Base-by-base conservation (phyloP, 2,797 vertebrate species). In the Psittacula derbiana region DNA sequence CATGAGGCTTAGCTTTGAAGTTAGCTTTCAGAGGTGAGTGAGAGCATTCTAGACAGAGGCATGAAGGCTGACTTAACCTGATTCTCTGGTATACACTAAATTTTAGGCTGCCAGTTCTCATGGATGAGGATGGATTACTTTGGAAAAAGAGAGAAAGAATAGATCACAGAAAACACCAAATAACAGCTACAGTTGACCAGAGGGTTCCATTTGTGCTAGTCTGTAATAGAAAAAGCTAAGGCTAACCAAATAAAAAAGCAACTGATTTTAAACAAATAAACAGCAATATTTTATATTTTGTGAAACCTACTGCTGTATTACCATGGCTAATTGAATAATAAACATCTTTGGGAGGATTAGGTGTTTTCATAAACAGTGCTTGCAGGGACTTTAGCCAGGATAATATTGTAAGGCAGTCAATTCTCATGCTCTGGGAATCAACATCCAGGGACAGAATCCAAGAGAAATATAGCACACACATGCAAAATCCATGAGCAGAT, bases 351-450 rank as follows among this genome's bases (percentile, higher is more conserved):
- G 14, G 33, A 93, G 43, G 31, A 81, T 66, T 70, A 81, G 87
- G 55, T 62, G 33, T 80, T 94, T 95, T 88, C 76, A 90, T 55
- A 76, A 93, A 80, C 40, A 84, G n/a, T 36, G 44, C n/a, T 80
- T 91, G 72, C 55, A 83, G 66, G 27, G 85, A 65, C 49, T 36
- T 95, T 67, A 91, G 58, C 41, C 53, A 80, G 0, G 0, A 69
- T 8, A 80, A 69, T n/a, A 66, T 16, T 84, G 52, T 64, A 83
- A 93, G 36, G 75, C 65, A 92, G 47, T 78, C 46, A 76, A 5
- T 80, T 43, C 52, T 92, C 12, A 44, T 0, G 1, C 30, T 82
- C 36, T 80, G 53, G 46, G 58, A 93, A 73, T 50, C 23, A 58
- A 80, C 1, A 5, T 57, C 31, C 27, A 72, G 72, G 25, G 61